Percentiles rank a stretch among this genome's conserved stretches.
phyloP scores from a whole-genome alignment of 2,888 invertebrate genomes.

The Nezara viridula region DNA sequence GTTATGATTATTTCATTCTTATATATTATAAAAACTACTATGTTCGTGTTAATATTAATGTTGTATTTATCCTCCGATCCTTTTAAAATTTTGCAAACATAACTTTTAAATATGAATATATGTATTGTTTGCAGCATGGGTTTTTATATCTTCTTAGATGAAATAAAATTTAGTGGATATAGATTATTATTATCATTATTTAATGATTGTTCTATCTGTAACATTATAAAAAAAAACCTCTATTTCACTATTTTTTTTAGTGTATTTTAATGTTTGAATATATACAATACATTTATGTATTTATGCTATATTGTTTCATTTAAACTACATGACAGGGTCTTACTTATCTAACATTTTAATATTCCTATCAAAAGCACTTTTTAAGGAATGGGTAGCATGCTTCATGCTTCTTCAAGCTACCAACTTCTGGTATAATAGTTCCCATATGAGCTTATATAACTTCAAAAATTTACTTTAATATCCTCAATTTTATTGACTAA shows the following conservation, averaged over 20 bases:
- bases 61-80: background rate
- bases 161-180: background rate
- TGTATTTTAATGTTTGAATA: background rate
- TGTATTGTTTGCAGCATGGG: background rate
- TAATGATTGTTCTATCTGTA: background rate
- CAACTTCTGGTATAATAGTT: background rate
- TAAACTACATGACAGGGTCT: background rate
- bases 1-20: background rate
- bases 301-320: background rate
- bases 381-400: slow-evolving; percentile 42
- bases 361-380: background rate
- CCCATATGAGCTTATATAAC: background rate
- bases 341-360: background rate
- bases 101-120: background rate
- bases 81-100: background rate
- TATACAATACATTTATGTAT: background rate
- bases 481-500: background rate
- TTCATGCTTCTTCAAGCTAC: slow-evolving; percentile 24
- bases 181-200: background rate
- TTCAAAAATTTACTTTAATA: background rate
- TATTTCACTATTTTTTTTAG: background rate
- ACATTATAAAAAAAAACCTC: background rate
- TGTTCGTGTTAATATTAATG: background rate
- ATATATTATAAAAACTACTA: background rate
- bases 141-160: background rate